A percentile compares a stretch with the other conserved stretches of the same genome.
These are phyloP conservation scores for Eudyptes chrysolophus DNA, from an alignment of 2,113 vertebrate species.

Conservation along the genomic window DNA sequence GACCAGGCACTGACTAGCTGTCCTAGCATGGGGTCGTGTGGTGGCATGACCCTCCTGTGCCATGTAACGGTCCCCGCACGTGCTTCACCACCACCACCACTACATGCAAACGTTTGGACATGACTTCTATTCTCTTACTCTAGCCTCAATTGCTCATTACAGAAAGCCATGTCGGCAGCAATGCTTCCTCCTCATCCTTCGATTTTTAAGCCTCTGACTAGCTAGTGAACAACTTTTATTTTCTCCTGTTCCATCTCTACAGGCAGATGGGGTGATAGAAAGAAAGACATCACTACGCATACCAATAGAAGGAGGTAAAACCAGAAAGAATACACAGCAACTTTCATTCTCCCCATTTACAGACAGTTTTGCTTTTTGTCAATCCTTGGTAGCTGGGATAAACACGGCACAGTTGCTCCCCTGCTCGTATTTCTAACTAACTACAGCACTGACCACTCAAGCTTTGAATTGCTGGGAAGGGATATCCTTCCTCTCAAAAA, in stretches of 20 bases:
- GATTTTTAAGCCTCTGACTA: neutral
- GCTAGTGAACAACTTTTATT: neutral
- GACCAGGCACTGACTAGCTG: neutral
- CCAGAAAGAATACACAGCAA: neutral
- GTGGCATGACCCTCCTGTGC: neutral
- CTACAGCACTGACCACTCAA: neutral
- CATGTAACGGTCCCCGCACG: neutral
- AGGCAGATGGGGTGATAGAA: neutral
- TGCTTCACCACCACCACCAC: neutral
- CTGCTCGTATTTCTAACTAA: neutral
- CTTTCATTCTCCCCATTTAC: neutral
- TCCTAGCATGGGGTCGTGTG: neutral
- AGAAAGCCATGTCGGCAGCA: neutral
- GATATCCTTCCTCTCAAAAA: neutral
- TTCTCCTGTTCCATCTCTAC: neutral
- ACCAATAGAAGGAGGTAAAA: neutral
- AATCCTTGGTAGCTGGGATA: neutral
- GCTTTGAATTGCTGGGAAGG: neutral
- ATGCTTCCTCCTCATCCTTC: neutral
- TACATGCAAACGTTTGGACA: neutral
- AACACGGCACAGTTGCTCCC: accelerated
- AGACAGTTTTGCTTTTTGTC: neutral
- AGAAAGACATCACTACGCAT: accelerated
- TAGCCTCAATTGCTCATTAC: neutral
- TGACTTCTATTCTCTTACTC: neutral